A percentile compares a stretch with the other conserved stretches of the same genome.
These are phyloP conservation scores for Sepiola atlantica DNA, from an alignment of 2,888 invertebrate genomes.

Conservation along the genomic window DNA sequence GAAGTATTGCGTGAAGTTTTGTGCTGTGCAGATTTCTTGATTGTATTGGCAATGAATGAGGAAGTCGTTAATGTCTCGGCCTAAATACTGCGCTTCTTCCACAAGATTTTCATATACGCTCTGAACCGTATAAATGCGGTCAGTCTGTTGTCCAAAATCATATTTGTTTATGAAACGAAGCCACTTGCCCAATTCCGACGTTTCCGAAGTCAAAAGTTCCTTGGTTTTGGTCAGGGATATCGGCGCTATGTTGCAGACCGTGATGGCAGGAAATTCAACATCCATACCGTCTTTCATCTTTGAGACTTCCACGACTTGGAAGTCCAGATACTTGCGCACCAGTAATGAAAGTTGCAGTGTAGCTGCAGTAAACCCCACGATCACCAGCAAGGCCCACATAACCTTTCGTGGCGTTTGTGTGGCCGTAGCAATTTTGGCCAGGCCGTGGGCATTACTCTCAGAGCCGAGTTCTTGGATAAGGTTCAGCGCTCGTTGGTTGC, in stretches of 20 bases:
- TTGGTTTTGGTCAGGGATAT: conserved; percentile 65
- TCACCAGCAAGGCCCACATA: conserved; percentile 68
- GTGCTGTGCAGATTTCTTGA: conserved; percentile 58
- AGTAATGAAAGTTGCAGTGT: conserved; percentile 68
- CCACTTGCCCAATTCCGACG: conserved; percentile 59
- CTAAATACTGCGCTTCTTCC: conserved; percentile 62
- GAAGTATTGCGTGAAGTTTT: conserved; percentile 66
- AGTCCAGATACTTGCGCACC: conserved; percentile 66
- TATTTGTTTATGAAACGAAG: conserved; percentile 56
- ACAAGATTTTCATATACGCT: conserved; percentile 70
- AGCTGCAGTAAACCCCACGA: conserved; percentile 69
- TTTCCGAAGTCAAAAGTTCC: conserved; percentile 52
- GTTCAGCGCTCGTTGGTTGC: conserved; percentile 56
- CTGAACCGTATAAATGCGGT: conserved; percentile 61
- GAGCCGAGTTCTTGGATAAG: conserved; percentile 67
- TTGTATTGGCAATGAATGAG: conserved; percentile 68
- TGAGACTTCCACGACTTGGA: conserved; percentile 68
- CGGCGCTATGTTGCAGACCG: conserved; percentile 70
- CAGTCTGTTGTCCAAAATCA: conserved; percentile 60
- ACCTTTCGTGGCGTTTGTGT: conserved; percentile 65
- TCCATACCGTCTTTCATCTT: conserved; percentile 70
- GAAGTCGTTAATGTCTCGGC: conserved; percentile 65
- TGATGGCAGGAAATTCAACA: conserved; percentile 69
- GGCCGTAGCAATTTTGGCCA: conserved; percentile 67
- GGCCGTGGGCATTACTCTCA: conserved; percentile 69